Conservation (phyloP, 2,113 vertebrate genomes). For the Indri indri region DNA sequence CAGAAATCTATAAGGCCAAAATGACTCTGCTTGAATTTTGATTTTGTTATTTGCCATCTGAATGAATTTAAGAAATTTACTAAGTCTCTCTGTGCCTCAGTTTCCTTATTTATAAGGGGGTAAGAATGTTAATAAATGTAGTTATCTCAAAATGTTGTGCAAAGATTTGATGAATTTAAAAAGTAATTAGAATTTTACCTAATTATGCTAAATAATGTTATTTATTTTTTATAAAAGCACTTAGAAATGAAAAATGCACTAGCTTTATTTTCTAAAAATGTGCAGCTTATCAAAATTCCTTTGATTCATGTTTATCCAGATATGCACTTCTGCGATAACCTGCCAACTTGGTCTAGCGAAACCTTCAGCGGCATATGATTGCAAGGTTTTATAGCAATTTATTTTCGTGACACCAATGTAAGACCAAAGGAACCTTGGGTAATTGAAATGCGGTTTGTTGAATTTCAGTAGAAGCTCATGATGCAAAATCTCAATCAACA, state of each 20-base stretch:
- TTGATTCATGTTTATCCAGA: constrained; percentile 47
- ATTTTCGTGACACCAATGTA: constrained; percentile 48
- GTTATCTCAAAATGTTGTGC: background rate
- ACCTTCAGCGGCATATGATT: constrained; percentile 13
- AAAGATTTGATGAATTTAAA: background rate
- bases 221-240: background rate
- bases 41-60: background rate
- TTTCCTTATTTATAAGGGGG: background rate
- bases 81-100: background rate
- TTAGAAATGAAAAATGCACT: background rate
- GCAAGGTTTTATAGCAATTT: constrained; percentile 56
- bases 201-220: background rate
- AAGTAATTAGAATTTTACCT: background rate
- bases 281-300: constrained; percentile 24
- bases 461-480: constrained; percentile 28
- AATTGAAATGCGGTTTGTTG: constrained; percentile 51
- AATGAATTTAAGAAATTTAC: background rate
- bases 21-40: background rate
- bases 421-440: background rate
- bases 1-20: background rate
- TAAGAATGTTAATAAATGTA: background rate
- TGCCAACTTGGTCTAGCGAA: constrained; percentile 33
- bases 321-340: background rate
- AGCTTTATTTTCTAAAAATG: background rate
- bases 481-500: constrained; percentile 43